These are phyloP conservation scores for Scopus umbretta DNA, from an alignment of 2,113 vertebrate species.

Conservation along the genomic window DNA sequence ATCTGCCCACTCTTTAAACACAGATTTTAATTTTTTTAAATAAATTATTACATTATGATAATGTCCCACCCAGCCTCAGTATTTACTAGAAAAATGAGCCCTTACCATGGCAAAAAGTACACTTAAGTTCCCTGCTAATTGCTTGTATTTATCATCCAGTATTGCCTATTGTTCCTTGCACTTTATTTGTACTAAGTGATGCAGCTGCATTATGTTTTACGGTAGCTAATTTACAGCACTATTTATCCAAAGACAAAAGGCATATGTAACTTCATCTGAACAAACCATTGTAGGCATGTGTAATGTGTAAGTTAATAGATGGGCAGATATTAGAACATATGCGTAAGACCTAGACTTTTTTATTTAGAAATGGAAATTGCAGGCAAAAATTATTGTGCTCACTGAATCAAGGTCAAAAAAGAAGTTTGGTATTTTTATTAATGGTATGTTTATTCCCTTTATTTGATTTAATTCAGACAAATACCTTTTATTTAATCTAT, in stretches of 20 bases:
- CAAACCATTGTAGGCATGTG: not conserved
- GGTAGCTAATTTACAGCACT: not conserved
- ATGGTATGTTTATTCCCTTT: not conserved
- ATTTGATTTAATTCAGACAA: not conserved
- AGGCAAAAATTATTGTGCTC: not conserved
- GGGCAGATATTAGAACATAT: not conserved
- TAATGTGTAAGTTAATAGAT: not conserved
- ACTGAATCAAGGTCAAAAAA: not conserved
- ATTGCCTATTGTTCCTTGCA: not conserved
- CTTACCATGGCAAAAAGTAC: not conserved
- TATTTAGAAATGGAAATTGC: not conserved
- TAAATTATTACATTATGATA: not conserved
- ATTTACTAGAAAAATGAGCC: not conserved
- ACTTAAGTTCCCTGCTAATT: not conserved
- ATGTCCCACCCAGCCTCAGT: fast-evolving
- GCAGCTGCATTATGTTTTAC: not conserved
- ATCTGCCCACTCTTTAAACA: not conserved
- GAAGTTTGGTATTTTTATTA: not conserved
- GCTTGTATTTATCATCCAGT: not conserved
- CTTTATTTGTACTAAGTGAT: not conserved
- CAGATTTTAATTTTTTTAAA: not conserved
- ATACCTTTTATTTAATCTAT: not conserved
- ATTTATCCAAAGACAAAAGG: not conserved
- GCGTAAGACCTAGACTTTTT: not conserved
- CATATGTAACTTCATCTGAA: not conserved